These are phyloP conservation scores for Scomber scombrus DNA, from an alignment of 2,113 vertebrate species.

Conservation along the genomic window DNA sequence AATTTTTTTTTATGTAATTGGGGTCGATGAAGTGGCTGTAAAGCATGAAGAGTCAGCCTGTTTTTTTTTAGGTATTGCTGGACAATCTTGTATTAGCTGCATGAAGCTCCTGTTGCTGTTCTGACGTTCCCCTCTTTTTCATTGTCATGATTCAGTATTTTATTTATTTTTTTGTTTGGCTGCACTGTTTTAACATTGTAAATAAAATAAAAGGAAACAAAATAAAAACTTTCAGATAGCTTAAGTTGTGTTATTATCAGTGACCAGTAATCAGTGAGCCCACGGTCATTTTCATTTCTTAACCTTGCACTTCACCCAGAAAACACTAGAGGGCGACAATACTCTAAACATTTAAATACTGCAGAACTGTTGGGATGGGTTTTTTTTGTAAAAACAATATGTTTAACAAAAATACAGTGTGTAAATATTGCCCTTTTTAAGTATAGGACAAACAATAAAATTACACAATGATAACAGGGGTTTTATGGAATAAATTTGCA, in stretches of 20 bases:
- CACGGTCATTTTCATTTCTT: background rate
- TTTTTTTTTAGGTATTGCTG: constrained; percentile 78
- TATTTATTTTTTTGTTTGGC: constrained; percentile 77
- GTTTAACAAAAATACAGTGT: background rate
- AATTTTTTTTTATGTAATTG: constrained; percentile 9
- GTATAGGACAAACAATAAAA: background rate
- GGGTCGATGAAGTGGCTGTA: constrained; percentile 23
- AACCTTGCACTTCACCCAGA: constrained; percentile 38
- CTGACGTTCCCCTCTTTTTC: constrained; percentile 26
- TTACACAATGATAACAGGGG: background rate
- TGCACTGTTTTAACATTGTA: constrained; percentile 78
- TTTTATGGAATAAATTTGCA: background rate
- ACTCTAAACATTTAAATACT: background rate
- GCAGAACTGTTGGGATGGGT: background rate
- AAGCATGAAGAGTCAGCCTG: constrained; percentile 68
- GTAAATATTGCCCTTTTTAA: background rate
- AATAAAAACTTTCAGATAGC: constrained; percentile 19
- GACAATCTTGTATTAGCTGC: constrained; percentile 83
- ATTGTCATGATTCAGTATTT: constrained; percentile 59
- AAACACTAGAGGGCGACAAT: constrained; percentile 42
- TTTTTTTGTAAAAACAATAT: background rate
- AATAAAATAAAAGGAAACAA: constrained; percentile 68
- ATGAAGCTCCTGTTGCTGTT: constrained; percentile 73
- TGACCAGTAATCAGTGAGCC: too few relatives aligned
- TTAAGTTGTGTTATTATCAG: background rate